Evolutionary conservation across 2,888 invertebrate genomes (phyloP).

Genomic region (Epirrhoe tristata): DNA sequence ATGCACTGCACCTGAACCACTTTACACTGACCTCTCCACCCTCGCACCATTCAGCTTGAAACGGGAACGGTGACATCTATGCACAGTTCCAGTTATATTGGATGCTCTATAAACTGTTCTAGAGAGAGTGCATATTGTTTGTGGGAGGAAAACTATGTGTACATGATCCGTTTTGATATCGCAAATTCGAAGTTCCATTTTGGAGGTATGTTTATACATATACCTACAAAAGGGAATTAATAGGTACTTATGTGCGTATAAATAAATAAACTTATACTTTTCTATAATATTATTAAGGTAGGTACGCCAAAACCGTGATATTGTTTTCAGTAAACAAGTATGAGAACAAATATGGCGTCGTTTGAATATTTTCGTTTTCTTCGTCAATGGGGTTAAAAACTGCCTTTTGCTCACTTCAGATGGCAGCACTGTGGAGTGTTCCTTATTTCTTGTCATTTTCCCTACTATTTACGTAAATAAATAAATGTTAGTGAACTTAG

Average conservation of each 20-base stretch:
- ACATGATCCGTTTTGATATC: conserved; percentile 5
- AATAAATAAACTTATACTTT: no score
- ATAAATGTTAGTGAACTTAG: no score
- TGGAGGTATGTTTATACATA: background rate
- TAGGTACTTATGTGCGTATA: background rate
- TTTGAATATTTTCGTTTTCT: no score
- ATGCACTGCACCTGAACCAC: conserved; percentile 65
- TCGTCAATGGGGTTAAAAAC: no score
- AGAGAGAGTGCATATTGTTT: conserved; percentile 31
- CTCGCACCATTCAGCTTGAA: conserved; percentile 22
- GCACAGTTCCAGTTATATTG: conserved; percentile 47
- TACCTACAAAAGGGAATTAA: background rate
- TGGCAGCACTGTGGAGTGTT: no score
- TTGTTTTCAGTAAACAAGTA: no score
- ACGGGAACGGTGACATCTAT: conserved; percentile 47
- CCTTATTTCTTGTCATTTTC: no score
- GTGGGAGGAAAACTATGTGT: conserved; percentile 28
- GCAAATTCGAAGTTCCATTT: background rate
- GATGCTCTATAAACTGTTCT: conserved; percentile 47
- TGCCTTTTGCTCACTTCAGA: no score
- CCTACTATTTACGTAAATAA: no score
- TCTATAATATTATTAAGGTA: no score
- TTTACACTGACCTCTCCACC: conserved; percentile 51
- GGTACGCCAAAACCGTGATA: no score
- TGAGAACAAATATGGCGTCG: no score